phyloP scores from a whole-genome alignment of 2,888 invertebrate genomes.

The Tridacna crocea region DNA sequence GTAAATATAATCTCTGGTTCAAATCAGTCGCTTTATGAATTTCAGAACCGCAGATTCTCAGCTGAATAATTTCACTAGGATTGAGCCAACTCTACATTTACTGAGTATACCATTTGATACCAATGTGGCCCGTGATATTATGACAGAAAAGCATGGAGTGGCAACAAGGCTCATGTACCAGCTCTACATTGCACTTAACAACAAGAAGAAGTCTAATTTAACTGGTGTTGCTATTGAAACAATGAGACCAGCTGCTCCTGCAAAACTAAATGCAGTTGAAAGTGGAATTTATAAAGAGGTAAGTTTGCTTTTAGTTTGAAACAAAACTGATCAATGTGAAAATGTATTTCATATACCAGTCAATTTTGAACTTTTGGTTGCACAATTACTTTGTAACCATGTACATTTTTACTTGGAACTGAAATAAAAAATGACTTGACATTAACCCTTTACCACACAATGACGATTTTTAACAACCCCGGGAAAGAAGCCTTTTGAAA shows the following conservation, averaged over 20 bases:
- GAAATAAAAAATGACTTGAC: too few species aligned
- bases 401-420: too few species aligned
- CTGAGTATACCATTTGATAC: constrained; percentile 84
- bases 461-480: too few species aligned
- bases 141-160: constrained; percentile 83
- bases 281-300: constrained; percentile 83
- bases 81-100: constrained; percentile 82
- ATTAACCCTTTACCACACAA: too few species aligned
- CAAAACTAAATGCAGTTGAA: constrained; percentile 82
- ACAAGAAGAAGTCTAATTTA: constrained; percentile 83
- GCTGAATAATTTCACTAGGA: constrained; percentile 83
- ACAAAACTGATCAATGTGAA: too few species aligned
- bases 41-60: constrained; percentile 82
- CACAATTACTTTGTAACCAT: too few species aligned
- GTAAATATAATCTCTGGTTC: too few species aligned
- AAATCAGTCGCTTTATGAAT: too few species aligned
- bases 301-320: constrained; percentile 30
- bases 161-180: constrained; percentile 84
- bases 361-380: too few species aligned
- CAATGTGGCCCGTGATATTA: constrained; percentile 83
- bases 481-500: too few species aligned
- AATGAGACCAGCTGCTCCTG: constrained; percentile 83
- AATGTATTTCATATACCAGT: too few species aligned
- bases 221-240: constrained; percentile 84
- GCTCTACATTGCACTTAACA: constrained; percentile 83